Evolutionary conservation across 1,140 invertebrate species (phyloP), one percentile per base, ranked within the genome.

Genomic region (Leptinotarsa defecta): DNA sequence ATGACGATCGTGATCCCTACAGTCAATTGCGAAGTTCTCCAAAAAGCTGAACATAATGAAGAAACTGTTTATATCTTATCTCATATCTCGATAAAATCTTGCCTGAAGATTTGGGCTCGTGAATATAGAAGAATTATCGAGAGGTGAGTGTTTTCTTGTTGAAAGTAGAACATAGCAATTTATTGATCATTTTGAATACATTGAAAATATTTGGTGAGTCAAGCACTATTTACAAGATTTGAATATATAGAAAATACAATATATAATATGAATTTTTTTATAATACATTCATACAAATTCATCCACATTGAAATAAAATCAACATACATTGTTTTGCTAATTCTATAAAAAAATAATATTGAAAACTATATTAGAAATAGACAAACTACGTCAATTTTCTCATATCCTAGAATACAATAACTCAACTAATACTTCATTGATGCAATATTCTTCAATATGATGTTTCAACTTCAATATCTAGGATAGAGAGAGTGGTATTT

Each of bases 41-140:
- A 90, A 57, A 83, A 90, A 78, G 92, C 95, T 8, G 95, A 96
- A 84, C 81, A 87, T 49, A 88, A 87, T 11, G 86, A 87, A 2
- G 93, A 95, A 82, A 90, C 90, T 78, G 95, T 96, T 5, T 94
- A 96, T 80, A 93, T 98, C 52, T 83, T 97, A 24, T 90, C 91
- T 1, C 96, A 98, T 80, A 91, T 97, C 69, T 94, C 94, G 0
- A 89, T 93, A 1, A 20, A 19, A 43, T 71, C 62, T 65, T 70
- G 78, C 49, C 20, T 97, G 93, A 94, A 91, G 92, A 80, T 95
- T 94, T 20, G 90, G 91, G 0, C 86, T 84, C 90, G 69, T 85
- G 90, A 77, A 95, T 96, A 77, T 85, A 88, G 4, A 83, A 88
- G 13, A 88, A 90, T 77, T 87, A 95, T 48, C 83, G 73, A 80